phyloP scores from a whole-genome alignment of 2,113 vertebrate genomes.

The Cyphomyrus plagiostoma region DNA sequence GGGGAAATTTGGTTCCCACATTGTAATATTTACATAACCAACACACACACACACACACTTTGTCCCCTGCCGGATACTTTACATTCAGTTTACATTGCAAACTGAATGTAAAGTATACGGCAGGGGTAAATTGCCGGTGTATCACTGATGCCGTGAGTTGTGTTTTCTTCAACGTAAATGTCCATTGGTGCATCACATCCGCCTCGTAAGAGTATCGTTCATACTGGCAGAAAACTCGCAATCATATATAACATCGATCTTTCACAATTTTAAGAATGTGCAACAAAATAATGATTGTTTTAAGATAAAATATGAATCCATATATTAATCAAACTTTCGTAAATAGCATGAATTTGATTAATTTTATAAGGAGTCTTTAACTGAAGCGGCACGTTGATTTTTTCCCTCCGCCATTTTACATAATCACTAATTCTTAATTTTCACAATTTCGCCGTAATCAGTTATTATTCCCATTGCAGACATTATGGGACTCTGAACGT shows the following conservation, averaged over 20 bases:
- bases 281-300: background rate
- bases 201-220: background rate
- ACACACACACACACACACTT: background rate
- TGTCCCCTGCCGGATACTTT: background rate
- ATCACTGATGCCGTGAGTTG: background rate
- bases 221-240: background rate
- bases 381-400: background rate
- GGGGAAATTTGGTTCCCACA: too few relatives aligned
- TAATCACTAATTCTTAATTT: background rate
- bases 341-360: background rate
- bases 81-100: background rate
- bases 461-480: background rate
- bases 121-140: background rate
- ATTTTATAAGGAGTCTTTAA: background rate
- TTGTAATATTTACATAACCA: background rate
- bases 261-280: background rate
- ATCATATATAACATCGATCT: background rate
- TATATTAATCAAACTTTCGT: background rate
- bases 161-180: background rate
- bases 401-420: slow-evolving; percentile 5
- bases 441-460: background rate
- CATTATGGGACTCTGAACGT: background rate
- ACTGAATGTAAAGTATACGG: too few relatives aligned
- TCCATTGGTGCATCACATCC: background rate
- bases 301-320: background rate